Evolutionary conservation across 2,888 invertebrate genomes (phyloP).

Genomic region (Tillus elongatus): DNA sequence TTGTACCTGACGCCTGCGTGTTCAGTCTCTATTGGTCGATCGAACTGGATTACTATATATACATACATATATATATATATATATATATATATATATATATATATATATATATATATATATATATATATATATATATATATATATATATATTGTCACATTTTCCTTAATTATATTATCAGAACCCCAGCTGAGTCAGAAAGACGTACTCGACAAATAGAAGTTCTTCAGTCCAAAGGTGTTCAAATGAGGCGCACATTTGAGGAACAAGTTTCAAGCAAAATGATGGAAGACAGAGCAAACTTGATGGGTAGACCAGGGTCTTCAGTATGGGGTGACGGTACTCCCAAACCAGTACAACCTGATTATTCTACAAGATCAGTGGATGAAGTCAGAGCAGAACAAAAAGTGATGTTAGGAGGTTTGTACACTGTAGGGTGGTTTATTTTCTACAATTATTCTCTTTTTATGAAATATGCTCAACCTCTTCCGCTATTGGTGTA

Average conservation of each 20-base stretch:
- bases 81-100: too few relatives aligned
- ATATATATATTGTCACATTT: too few relatives aligned
- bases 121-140: too few relatives aligned
- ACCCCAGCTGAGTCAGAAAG: constrained; percentile 55
- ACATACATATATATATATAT: too few relatives aligned
- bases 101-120: too few relatives aligned
- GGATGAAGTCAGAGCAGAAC: constrained; percentile 47
- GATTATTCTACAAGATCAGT: constrained; percentile 39
- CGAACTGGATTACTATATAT: too few relatives aligned
- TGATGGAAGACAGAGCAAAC: constrained; percentile 32
- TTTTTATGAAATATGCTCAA: too few relatives aligned
- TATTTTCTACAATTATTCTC: too few relatives aligned
- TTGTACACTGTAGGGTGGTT: constrained; percentile 8
- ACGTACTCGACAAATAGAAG: constrained; percentile 51
- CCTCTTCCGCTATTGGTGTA: too few relatives aligned
- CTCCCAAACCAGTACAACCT: constrained; percentile 29
- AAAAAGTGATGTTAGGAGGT: constrained; percentile 53
- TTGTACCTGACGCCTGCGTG: too few relatives aligned
- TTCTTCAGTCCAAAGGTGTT: constrained; percentile 49
- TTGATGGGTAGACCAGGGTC: constrained; percentile 36
- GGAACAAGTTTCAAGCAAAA: constrained; percentile 32
- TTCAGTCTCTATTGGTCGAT: too few relatives aligned
- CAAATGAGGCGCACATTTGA: constrained; percentile 49
- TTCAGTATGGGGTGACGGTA: constrained; percentile 42
- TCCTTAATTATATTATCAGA: too few relatives aligned